Evolutionary conservation across 1,140 invertebrate species (phyloP).

Genomic region (Zaprionus tsacasi): DNA sequence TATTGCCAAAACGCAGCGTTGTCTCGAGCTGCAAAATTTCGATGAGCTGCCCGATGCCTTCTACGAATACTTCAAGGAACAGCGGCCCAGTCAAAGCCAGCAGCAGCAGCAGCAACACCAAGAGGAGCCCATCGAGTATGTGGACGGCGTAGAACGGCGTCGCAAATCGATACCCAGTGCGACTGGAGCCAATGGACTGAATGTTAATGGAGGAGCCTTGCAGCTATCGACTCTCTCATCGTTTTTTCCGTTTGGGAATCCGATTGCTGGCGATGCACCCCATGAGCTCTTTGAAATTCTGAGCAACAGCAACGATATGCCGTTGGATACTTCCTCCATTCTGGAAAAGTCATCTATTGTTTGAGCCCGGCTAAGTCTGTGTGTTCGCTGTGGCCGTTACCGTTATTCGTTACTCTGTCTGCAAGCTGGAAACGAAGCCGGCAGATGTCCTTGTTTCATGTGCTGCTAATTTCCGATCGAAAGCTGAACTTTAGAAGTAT

Average conservation of each 20-base stretch:
- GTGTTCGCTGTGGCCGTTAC: not conserved
- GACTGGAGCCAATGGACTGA: conserved; percentile 48
- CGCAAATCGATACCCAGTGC: conserved; percentile 47
- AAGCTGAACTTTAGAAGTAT: conserved; percentile 77
- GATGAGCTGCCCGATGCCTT: conserved; percentile 77
- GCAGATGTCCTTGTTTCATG: not conserved
- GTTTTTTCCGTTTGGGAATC: conserved; percentile 85
- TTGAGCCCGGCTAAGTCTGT: conserved; percentile 37
- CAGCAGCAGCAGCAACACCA: conserved; percentile 5
- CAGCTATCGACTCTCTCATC: conserved; percentile 83
- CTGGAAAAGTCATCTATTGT: conserved; percentile 81
- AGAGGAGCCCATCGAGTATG: conserved; percentile 59
- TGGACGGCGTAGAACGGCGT: conserved; percentile 74
- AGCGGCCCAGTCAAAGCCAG: conserved; percentile 21
- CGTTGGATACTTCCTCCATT: conserved; percentile 76
- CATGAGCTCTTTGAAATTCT: conserved; percentile 79
- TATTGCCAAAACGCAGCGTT: conserved; percentile 85
- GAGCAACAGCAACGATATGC: conserved; percentile 71
- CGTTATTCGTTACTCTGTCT: conserved; percentile 1
- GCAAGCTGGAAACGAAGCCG: not conserved
- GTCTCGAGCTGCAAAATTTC: conserved; percentile 70
- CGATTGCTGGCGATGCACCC: conserved; percentile 74
- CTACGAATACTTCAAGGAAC: too few relatives aligned
- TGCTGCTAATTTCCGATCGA: not conserved
- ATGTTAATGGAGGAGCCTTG: conserved; percentile 39